These are phyloP conservation scores for Volucella bombylans DNA, from an alignment of 2,888 invertebrate genomes.

Conservation along the genomic window DNA sequence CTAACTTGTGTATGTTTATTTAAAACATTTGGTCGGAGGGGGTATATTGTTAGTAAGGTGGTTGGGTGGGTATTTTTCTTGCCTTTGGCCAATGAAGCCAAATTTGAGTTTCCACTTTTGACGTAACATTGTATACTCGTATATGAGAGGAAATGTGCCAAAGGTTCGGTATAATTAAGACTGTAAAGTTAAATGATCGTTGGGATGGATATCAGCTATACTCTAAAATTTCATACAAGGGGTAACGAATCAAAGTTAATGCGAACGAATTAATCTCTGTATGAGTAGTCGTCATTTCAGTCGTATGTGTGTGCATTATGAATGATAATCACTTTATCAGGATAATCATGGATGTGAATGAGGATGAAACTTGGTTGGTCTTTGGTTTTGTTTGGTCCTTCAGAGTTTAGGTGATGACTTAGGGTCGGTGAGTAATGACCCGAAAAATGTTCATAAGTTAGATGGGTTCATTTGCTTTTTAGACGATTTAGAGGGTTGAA, in stretches of 20 bases:
- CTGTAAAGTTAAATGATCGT: slow-evolving; percentile 63
- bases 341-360: slow-evolving; percentile 45
- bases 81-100: slow-evolving; percentile 50
- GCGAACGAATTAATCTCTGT: slow-evolving; percentile 60
- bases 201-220: slow-evolving; percentile 15
- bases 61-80: slow-evolving; percentile 21
- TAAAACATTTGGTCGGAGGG: slow-evolving; percentile 9
- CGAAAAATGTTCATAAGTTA: slow-evolving; percentile 12
- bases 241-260: slow-evolving; percentile 62
- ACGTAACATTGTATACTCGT: slow-evolving; percentile 26
- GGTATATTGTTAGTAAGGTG: not conserved
- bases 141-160: slow-evolving; percentile 28
- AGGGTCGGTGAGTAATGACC: slow-evolving; percentile 9
- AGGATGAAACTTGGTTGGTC: not conserved
- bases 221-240: not conserved
- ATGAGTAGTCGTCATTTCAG: not conserved
- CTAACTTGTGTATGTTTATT: slow-evolving; percentile 26
- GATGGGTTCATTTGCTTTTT: slow-evolving; percentile 13
- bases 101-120: slow-evolving; percentile 61
- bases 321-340: slow-evolving; percentile 63
- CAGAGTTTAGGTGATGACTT: not conserved
- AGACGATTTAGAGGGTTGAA: not conserved
- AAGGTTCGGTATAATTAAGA: slow-evolving; percentile 63
- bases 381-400: not conserved
- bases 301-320: slow-evolving; percentile 31